These are phyloP conservation scores for Pentalonia nigronervosa DNA, from an alignment of 1,140 invertebrate species.

Conservation along the genomic window DNA sequence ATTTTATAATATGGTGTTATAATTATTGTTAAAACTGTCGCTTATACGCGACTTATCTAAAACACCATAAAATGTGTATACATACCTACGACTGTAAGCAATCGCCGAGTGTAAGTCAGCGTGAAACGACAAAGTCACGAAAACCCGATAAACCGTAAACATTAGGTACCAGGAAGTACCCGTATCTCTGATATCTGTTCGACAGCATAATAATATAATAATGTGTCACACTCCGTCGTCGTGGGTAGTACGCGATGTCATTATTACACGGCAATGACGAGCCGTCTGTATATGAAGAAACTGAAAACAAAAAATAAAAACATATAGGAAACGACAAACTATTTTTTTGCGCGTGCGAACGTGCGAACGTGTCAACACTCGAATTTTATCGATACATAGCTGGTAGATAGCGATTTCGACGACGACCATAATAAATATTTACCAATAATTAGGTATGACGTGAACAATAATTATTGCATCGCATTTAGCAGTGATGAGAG, in stretches of 20 bases:
- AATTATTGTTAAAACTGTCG: background rate
- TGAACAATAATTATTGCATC: background rate
- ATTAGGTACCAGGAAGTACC: background rate
- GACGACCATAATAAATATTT: background rate
- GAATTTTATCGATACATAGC: background rate
- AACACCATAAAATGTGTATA: background rate
- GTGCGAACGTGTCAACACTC: background rate
- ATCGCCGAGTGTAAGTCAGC: too few relatives aligned
- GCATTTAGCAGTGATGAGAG: too few relatives aligned
- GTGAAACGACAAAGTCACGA: background rate
- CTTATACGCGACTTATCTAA: background rate
- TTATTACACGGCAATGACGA: background rate
- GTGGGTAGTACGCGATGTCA: background rate
- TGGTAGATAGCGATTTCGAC: background rate
- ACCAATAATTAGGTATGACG: background rate
- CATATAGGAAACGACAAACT: too few relatives aligned
- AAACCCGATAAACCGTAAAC: background rate
- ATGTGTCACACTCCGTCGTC: background rate
- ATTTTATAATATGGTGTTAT: background rate
- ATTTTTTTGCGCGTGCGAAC: background rate
- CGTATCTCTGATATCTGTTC: background rate
- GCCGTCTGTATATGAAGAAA: background rate
- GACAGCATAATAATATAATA: background rate
- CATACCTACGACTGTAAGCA: too few relatives aligned
- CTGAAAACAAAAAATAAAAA: background rate